Evolutionary conservation across 2,797 vertebrate species (phyloP), one percentile per base, ranked within the genome.

Genomic region (Myotis daubentonii): DNA sequence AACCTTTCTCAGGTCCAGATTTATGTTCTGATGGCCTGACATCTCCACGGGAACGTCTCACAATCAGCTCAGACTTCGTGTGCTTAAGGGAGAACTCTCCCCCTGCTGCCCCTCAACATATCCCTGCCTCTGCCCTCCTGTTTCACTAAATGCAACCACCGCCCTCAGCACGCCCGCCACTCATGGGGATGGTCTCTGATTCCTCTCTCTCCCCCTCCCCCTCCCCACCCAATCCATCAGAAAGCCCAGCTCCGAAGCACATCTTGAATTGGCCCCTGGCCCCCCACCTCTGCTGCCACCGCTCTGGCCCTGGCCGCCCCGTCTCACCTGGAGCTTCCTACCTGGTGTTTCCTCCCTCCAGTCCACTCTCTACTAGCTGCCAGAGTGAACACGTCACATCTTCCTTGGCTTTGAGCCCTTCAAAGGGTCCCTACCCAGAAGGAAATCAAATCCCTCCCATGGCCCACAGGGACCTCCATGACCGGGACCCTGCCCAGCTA

Each of bases 101-200:
- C 28, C 3, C 33, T 23, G 19, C 12, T 4, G 28, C 19, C 25
- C 15, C 75, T 30, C 36, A 53, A 36, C 12, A 12, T 1, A n/a
- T 6, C 28, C 68, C 53, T 25, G 12, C 47, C 6, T 23, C 30
- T 16, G 30, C 66, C 49, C 22, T 36, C 41, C 71, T 47, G 19
- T 38, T 71, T 23, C 33, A 25, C 19, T 30, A 19, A 65, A 71
- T 1, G 51, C 53, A 47, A 9, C 30, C 15, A 33, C 2, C 1
- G 13, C 2, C 3, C 3, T 65, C 3, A 8, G 28, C 11, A 2
- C 65, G 0, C 25, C 8, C 0, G 0, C 9, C 55, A 11, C 51
- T 28, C 19, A 16, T 0, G 22, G 47, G 38, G 36, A 30, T 0
- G 30, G 49, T 57, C 41, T 57, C n/a, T 1, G 36, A 36, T 2